phyloP scores from a whole-genome alignment of 2,888 invertebrate species.

The Dusona sp. region DNA sequence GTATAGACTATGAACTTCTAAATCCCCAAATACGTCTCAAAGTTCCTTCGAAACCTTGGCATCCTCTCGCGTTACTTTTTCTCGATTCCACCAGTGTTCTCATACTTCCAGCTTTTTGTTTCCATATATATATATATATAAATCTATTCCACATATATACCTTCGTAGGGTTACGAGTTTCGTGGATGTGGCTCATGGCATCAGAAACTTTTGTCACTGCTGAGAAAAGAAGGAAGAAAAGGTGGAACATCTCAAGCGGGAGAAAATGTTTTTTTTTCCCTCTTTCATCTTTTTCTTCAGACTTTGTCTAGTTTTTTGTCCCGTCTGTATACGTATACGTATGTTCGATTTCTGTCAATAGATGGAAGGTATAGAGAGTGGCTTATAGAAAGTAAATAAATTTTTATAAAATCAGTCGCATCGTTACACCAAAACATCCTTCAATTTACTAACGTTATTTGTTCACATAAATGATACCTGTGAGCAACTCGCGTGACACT shows the following conservation, averaged over 20 bases:
- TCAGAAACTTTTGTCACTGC: slow-evolving; percentile 71
- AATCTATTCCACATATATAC: slow-evolving; percentile 1
- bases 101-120: neutral
- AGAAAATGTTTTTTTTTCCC: slow-evolving; percentile 12
- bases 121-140: neutral
- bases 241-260: slow-evolving; percentile 33
- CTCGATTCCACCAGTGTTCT: slow-evolving; percentile 53
- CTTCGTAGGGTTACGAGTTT: slow-evolving; percentile 35
- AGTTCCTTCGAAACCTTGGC: slow-evolving; percentile 56
- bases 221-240: slow-evolving; percentile 32
- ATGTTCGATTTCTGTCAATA: neutral
- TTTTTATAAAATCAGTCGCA: neutral
- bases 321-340: neutral
- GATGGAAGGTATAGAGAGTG: neutral
- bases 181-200: slow-evolving; percentile 54
- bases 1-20: slow-evolving; percentile 69
- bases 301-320: neutral
- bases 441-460: neutral
- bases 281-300: neutral
- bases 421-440: neutral
- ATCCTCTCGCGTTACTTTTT: slow-evolving; percentile 46
- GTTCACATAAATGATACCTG: neutral
- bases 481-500: neutral
- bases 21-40: slow-evolving; percentile 70
- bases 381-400: neutral